Evolutionary conservation across 2,888 invertebrate species (phyloP).

Genomic region (Empis stercorea): DNA sequence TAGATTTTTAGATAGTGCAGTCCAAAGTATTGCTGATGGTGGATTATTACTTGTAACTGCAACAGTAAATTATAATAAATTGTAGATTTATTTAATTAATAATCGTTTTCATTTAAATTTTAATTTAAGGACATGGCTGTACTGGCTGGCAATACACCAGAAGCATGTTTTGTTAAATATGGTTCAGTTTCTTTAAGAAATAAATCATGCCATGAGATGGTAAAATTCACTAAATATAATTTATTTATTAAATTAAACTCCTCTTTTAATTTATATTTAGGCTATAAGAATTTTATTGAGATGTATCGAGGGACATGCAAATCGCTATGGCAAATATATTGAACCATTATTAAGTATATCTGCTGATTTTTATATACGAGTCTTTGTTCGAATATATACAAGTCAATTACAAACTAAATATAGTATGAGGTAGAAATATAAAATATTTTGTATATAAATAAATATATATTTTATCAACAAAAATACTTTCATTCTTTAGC

Average conservation of each 20-base stretch:
- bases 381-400: constrained; percentile 75
- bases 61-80: constrained; percentile 42
- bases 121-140: constrained; percentile 74
- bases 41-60: constrained; percentile 90
- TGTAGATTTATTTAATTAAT: background rate
- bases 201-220: constrained; percentile 92
- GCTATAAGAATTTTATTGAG: constrained; percentile 87
- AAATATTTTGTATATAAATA: background rate
- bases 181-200: constrained; percentile 77
- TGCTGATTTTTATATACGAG: constrained; percentile 91
- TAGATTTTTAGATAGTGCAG: constrained; percentile 78
- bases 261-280: constrained; percentile 34
- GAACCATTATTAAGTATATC: constrained; percentile 82
- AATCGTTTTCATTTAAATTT: background rate
- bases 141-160: constrained; percentile 87
- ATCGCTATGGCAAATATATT: constrained; percentile 84
- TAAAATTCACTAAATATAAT: no score
- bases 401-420: constrained; percentile 77
- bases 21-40: constrained; percentile 65
- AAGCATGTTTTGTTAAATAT: constrained; percentile 89
- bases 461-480: no score
- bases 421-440: constrained; percentile 52
- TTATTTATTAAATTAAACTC: no score
- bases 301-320: constrained; percentile 83
- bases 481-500: no score